These are phyloP conservation scores for Equus quagga DNA, from an alignment of 2,113 vertebrate genomes.

Conservation along the genomic window DNA sequence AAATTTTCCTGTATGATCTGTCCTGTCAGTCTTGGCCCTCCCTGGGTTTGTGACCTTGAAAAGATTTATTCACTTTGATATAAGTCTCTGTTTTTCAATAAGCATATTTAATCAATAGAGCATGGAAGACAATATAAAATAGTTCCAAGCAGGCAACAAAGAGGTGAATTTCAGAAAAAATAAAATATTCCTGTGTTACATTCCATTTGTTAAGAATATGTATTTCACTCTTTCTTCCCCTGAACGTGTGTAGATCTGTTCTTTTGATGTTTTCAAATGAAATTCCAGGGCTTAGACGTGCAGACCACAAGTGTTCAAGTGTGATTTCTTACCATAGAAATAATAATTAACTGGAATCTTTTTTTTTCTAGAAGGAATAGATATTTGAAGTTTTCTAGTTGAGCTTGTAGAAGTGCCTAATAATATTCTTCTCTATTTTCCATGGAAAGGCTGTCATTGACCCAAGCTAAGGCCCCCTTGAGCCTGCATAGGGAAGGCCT, in stretches of 20 bases:
- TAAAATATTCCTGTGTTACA: background rate
- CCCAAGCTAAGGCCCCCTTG: too few relatives aligned
- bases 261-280: too few relatives aligned
- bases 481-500: too few relatives aligned
- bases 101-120: background rate
- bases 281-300: too few relatives aligned
- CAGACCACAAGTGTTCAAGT: too few relatives aligned
- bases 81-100: background rate
- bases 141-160: background rate
- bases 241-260: too few relatives aligned
- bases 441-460: background rate
- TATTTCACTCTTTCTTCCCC: too few relatives aligned
- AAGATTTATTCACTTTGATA: background rate
- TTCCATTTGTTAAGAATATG: too few relatives aligned
- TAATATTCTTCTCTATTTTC: background rate
- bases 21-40: background rate
- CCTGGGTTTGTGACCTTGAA: background rate
- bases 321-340: background rate
- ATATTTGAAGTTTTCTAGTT: background rate
- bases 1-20: background rate
- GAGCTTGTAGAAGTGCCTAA: background rate
- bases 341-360: background rate
- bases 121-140: background rate
- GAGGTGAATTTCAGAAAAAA: background rate
- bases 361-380: background rate